Conservation (phyloP, 2,113 vertebrate species). For the Podilymbus podiceps region DNA sequence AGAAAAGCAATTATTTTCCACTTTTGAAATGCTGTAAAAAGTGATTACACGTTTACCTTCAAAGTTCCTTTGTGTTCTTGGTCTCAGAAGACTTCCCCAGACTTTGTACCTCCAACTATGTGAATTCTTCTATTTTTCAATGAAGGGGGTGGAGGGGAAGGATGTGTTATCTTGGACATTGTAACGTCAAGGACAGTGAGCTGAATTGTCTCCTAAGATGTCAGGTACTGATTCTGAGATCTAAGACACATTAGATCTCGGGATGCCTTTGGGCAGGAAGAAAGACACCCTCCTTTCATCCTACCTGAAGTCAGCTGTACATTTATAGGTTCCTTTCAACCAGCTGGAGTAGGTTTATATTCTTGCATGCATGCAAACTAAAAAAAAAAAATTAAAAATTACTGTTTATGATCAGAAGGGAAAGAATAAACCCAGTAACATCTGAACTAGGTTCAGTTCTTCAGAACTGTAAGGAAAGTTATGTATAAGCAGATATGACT, state of each 20-base stretch:
- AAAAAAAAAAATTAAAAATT: background rate
- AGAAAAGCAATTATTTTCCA: background rate
- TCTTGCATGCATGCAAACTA: background rate
- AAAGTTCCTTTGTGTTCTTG: background rate
- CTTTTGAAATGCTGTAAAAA: background rate
- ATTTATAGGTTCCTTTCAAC: background rate
- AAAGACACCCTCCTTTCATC: background rate
- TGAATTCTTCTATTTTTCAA: background rate
- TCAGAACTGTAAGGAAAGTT: background rate
- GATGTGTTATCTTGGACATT: background rate
- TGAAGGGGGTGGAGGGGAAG: accelerated
- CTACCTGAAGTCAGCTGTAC: background rate
- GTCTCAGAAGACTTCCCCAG: background rate
- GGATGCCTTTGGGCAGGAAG: background rate
- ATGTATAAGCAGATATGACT: background rate
- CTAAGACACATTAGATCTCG: background rate
- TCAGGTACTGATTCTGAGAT: background rate
- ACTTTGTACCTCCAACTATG: background rate
- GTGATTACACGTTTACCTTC: background rate
- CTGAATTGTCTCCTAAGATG: background rate
- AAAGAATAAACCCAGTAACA: background rate
- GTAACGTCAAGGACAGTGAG: background rate
- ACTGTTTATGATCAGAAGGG: background rate
- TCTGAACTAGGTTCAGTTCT: background rate
- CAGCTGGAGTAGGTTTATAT: background rate